Evolutionary conservation across 2,797 vertebrate species (phyloP).

Genomic region (Pterois miles): DNA sequence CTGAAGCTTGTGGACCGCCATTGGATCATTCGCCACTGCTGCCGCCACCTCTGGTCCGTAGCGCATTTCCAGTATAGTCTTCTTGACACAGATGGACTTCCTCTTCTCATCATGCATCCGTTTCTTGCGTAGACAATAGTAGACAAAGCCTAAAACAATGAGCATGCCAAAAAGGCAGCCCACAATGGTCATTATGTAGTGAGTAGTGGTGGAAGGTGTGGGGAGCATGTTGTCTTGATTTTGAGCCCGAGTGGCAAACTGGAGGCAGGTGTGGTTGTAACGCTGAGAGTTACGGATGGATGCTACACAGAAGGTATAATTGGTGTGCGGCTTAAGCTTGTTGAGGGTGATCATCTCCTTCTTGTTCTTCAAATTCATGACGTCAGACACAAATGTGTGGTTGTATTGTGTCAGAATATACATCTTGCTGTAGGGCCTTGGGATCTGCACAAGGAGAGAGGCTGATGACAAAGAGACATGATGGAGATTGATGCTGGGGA

Average conservation of each 20-base stretch:
- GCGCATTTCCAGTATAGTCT: slow-evolving; percentile 98
- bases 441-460: slow-evolving; percentile 94
- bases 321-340: slow-evolving; percentile 92
- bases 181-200: slow-evolving; percentile 98
- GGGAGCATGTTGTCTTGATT: slow-evolving; percentile 86
- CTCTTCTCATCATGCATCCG: slow-evolving; percentile 95
- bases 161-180: slow-evolving; percentile 99
- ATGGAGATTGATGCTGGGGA: slow-evolving; percentile 92
- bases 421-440: slow-evolving; percentile 97
- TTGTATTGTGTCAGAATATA: slow-evolving; percentile 98
- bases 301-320: slow-evolving; percentile 97
- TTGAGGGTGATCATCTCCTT: slow-evolving; percentile 96
- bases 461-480: slow-evolving; percentile 92
- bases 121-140: slow-evolving; percentile 94
- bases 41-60: slow-evolving; percentile 96
- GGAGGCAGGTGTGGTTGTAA: slow-evolving; percentile 95
- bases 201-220: slow-evolving; percentile 95
- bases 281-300: slow-evolving; percentile 96
- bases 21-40: slow-evolving; percentile 83
- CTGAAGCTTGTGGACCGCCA: slow-evolving; percentile 90
- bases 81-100: slow-evolving; percentile 97
- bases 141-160: slow-evolving; percentile 93
- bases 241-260: slow-evolving; percentile 90
- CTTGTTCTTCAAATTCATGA: slow-evolving; percentile 94
- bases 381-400: slow-evolving; percentile 93